Percentiles rank a stretch among this genome's conserved stretches.
These are phyloP conservation scores for Xenopus borealis DNA, from an alignment of 2,113 vertebrate species.

Conservation along the genomic window DNA sequence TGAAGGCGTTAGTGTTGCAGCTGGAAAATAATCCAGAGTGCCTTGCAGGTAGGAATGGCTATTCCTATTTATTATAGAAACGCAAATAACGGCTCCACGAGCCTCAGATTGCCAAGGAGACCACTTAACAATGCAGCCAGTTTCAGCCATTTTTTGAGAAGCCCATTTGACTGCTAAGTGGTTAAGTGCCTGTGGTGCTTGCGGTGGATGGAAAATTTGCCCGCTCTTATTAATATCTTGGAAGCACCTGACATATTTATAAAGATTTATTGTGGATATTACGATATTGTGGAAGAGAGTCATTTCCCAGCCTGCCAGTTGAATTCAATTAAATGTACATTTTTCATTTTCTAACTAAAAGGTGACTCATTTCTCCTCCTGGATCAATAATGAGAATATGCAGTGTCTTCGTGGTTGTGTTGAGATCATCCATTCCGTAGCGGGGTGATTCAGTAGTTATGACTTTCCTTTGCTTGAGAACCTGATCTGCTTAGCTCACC, in stretches of 20 bases:
- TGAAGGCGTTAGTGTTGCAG: neutral
- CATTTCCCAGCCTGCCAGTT: too few relatives aligned
- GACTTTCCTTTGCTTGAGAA: neutral
- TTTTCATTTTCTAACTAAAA: too few relatives aligned
- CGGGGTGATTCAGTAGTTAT: neutral
- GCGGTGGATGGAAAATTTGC: too few relatives aligned
- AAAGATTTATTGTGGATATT: too few relatives aligned
- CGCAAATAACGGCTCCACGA: neutral
- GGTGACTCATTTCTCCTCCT: too few relatives aligned
- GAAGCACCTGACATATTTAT: too few relatives aligned
- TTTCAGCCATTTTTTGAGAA: neutral
- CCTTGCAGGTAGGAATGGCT: conserved; percentile 11
- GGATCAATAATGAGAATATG: neutral
- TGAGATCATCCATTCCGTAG: neutral
- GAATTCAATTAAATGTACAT: too few relatives aligned
- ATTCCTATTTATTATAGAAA: neutral
- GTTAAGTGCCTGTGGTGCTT: too few relatives aligned
- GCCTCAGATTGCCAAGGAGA: neutral
- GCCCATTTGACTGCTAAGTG: too few relatives aligned
- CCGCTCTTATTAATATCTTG: too few relatives aligned
- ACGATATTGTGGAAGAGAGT: too few relatives aligned
- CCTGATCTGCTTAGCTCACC: neutral
- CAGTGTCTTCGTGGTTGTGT: neutral
- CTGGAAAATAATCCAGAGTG: conserved; percentile 13
- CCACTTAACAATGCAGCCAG: neutral